phyloP scores from a whole-genome alignment of 2,113 vertebrate species.

The Tachuris rubrigastra region DNA sequence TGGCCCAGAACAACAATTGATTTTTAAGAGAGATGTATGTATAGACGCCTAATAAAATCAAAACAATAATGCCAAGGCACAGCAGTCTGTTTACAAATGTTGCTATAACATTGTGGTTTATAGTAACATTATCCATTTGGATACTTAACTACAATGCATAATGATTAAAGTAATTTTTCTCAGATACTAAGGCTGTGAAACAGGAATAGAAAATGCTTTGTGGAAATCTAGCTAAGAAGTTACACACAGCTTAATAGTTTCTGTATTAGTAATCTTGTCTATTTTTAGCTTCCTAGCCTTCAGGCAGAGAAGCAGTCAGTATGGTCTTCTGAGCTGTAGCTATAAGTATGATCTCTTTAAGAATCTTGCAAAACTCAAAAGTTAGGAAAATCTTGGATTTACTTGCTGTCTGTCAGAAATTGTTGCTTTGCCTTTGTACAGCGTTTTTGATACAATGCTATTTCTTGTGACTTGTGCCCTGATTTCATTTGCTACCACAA shows the following conservation, averaged over 20 bases:
- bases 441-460: constrained; percentile 56
- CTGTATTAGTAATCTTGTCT: constrained; percentile 32
- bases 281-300: not conserved
- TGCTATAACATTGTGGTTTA: not conserved
- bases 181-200: not conserved
- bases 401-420: not conserved
- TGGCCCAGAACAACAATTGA: not conserved
- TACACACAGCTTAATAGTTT: not conserved
- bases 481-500: constrained; percentile 66
- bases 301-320: not conserved
- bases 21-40: not conserved
- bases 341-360: not conserved
- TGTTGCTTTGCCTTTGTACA: constrained; percentile 39
- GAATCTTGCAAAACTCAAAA: constrained; percentile 11
- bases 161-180: not conserved
- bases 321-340: not conserved
- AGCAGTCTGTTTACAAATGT: not conserved
- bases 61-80: not conserved
- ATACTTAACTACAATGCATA: not conserved
- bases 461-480: constrained; percentile 52
- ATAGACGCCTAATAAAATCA: not conserved
- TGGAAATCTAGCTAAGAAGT: constrained; percentile 6
- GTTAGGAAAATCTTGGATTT: constrained; percentile 55
- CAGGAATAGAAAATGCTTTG: constrained; percentile 2
- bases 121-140: not conserved